Evolutionary conservation across 2,888 invertebrate species (phyloP).

Genomic region (Pasiphila rectangulata): DNA sequence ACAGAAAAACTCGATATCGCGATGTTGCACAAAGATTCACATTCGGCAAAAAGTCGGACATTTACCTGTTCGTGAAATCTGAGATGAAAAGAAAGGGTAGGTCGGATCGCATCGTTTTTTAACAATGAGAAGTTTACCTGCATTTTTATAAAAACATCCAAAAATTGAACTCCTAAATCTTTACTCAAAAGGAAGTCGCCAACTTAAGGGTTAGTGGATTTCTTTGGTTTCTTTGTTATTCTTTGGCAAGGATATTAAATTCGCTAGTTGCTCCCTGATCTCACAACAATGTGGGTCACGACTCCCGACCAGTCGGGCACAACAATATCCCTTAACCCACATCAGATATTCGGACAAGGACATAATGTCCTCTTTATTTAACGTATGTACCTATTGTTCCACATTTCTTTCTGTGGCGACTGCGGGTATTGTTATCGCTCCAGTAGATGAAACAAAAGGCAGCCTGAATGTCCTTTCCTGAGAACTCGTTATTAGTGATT

Average conservation of each 20-base stretch:
- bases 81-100: constrained; percentile 78
- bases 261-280: constrained; percentile 66
- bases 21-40: constrained; percentile 68
- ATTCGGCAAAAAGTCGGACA: constrained; percentile 65
- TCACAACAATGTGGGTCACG: constrained; percentile 65
- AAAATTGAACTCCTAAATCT: constrained; percentile 58
- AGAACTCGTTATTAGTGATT: constrained; percentile 41
- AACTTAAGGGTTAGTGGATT: constrained; percentile 69
- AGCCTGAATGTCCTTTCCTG: constrained; percentile 30
- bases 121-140: constrained; percentile 59
- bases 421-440: constrained; percentile 26
- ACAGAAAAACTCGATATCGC: constrained; percentile 74
- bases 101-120: constrained; percentile 62
- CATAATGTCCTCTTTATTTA: constrained; percentile 25
- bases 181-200: constrained; percentile 69
- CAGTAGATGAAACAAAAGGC: constrained; percentile 24
- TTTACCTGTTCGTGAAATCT: constrained; percentile 78
- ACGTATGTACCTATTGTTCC: constrained; percentile 24
- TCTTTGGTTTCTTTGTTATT: constrained; percentile 49
- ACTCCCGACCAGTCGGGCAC: constrained; percentile 35
- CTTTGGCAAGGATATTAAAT: constrained; percentile 66
- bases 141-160: constrained; percentile 56
- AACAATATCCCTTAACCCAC: constrained; percentile 39
- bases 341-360: constrained; percentile 32
- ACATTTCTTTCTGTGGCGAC: constrained; percentile 26